A percentile compares a stretch with the other conserved stretches of the same genome.
Conservation (phyloP, 2,888 invertebrate genomes). For the Hylaea fasciaria region DNA sequence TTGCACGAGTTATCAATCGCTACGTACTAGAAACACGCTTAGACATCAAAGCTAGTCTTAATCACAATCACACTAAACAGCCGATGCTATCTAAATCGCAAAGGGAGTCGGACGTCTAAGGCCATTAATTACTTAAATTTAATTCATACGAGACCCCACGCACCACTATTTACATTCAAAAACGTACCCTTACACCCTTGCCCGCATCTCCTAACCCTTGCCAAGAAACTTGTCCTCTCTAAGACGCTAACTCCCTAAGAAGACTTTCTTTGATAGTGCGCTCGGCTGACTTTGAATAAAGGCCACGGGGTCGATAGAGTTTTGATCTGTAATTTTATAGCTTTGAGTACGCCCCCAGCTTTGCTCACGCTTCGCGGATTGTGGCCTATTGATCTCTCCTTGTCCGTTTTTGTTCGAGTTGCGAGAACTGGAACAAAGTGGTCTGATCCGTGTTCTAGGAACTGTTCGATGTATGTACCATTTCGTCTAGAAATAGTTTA, state of each 20-base stretch:
- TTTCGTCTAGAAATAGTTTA: not conserved
- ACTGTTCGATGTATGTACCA: conserved; percentile 4
- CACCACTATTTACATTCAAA: conserved; percentile 84
- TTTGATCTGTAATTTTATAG: conserved; percentile 85
- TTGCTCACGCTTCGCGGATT: conserved; percentile 65
- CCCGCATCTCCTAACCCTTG: conserved; percentile 81
- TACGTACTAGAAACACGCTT: conserved; percentile 5
- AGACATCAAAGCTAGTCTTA: conserved; percentile 30
- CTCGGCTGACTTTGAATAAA: conserved; percentile 80
- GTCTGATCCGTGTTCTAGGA: conserved; percentile 28
- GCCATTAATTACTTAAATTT: conserved; percentile 84
- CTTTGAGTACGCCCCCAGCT: conserved; percentile 76
- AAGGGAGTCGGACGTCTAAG: conserved; percentile 50
- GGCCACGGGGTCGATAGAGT: conserved; percentile 82
- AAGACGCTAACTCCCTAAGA: conserved; percentile 82
- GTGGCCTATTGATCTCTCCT: conserved; percentile 74
- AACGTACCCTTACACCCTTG: conserved; percentile 71
- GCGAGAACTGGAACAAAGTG: conserved; percentile 53
- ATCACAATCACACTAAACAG: conserved; percentile 55
- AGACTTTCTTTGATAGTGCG: conserved; percentile 84
- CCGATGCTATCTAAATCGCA: conserved; percentile 60
- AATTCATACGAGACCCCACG: conserved; percentile 80
- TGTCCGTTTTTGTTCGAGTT: conserved; percentile 68
- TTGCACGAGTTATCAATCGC: too few relatives aligned
- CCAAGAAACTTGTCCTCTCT: conserved; percentile 79